Conservation (phyloP, 2,888 invertebrate species). For the Rhabditoides inermis region DNA sequence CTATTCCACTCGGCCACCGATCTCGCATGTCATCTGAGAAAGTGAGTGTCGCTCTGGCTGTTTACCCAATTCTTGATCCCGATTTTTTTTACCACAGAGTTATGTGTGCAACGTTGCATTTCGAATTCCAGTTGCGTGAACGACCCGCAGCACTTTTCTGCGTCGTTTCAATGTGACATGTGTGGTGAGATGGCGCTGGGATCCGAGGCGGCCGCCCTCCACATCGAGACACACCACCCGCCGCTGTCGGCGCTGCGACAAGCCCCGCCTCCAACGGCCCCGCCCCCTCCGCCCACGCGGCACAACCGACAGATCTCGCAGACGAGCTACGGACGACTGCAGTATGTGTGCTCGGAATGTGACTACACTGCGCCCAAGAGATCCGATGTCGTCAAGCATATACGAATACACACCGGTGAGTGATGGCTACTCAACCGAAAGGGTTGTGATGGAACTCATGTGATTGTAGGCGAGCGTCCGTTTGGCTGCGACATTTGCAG, state of each 20-base stretch:
- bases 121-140: no score
- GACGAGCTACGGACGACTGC: not conserved
- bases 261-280: not conserved
- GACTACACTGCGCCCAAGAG: constrained; percentile 9
- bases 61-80: no score
- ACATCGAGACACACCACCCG: no score
- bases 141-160: no score
- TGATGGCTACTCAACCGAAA: not conserved
- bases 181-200: no score
- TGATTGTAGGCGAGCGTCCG: constrained; percentile 24
- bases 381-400: constrained; percentile 24
- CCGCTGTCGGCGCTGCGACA: no score
- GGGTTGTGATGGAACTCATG: not conserved
- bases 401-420: constrained; percentile 25
- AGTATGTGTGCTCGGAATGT: constrained; percentile 16
- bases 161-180: no score
- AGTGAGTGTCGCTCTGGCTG: constrained; percentile 10
- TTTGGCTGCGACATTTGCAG: constrained; percentile 22
- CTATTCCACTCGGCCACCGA: constrained; percentile 16
- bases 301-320: not conserved
- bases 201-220: no score
- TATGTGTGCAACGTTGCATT: no score
- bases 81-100: not conserved
- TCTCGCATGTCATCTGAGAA: constrained; percentile 20
- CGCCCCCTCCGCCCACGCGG: not conserved